These are phyloP conservation scores for Mustela nigripes DNA, from an alignment of 2,113 vertebrate genomes.

Conservation along the genomic window DNA sequence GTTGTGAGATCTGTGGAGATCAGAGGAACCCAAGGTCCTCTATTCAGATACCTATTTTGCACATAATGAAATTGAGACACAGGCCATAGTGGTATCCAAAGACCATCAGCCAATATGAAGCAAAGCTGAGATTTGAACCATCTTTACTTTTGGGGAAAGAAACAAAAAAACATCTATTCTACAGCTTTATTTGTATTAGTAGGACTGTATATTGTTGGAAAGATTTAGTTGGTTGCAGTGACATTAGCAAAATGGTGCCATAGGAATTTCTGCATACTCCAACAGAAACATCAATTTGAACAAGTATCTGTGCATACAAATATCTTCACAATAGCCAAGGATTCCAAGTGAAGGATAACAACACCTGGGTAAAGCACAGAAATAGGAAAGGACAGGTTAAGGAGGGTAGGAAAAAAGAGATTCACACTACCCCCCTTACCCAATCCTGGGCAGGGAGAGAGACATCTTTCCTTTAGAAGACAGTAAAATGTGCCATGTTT, in stretches of 20 bases:
- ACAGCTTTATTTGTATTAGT: not conserved
- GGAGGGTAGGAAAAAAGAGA: not conserved
- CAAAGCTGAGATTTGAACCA: not conserved
- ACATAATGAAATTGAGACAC: not conserved
- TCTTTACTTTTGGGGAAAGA: not conserved
- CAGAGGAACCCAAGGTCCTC: not conserved
- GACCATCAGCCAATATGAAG: not conserved
- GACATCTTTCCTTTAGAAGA: not conserved
- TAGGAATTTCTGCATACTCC: not conserved
- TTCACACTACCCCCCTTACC: not conserved
- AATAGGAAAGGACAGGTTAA: not conserved
- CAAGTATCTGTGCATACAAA: not conserved
- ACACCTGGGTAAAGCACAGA: not conserved
- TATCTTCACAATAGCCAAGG: not conserved
- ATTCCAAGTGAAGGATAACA: not conserved
- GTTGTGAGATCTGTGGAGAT: not conserved
- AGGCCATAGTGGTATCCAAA: not conserved
- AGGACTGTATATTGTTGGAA: not conserved
- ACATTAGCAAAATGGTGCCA: not conserved
- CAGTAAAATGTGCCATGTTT: not conserved
- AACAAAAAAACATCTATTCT: not conserved
- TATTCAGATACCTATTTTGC: not conserved
- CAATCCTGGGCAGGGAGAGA: not conserved
- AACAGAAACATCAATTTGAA: not conserved
- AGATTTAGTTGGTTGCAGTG: not conserved